Percentiles rank a stretch among this genome's conserved stretches.
phyloP scores from a whole-genome alignment of 2,797 vertebrate species.

The Macroramphosus scolopax region DNA sequence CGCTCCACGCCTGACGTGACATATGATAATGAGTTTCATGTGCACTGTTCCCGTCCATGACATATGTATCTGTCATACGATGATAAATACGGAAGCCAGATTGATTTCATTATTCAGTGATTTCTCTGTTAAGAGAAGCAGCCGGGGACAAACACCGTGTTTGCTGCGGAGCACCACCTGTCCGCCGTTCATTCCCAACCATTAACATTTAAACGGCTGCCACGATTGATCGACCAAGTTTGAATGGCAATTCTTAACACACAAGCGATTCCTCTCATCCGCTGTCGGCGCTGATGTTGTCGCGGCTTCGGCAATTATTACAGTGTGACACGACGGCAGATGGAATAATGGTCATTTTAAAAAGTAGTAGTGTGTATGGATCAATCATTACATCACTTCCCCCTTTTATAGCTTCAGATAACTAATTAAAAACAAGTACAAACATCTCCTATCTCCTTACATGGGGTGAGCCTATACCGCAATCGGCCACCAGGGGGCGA shows the following conservation, averaged over 20 bases:
- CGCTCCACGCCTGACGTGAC: slow-evolving; percentile 45
- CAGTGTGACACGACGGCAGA: no score
- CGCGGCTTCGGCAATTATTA: slow-evolving; percentile 48
- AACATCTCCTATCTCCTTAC: no score
- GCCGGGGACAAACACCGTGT: neutral
- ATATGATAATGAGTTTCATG: slow-evolving; percentile 67
- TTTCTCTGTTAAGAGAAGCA: slow-evolving; percentile 49
- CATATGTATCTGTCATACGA: slow-evolving; percentile 58
- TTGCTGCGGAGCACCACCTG: slow-evolving; percentile 2
- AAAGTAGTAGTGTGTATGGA: no score
- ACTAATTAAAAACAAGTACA: no score
- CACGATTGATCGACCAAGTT: slow-evolving; percentile 54
- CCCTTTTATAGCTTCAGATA: no score
- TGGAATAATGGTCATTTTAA: no score
- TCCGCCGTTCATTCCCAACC: slow-evolving; percentile 48
- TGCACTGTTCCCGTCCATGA: slow-evolving; percentile 47
- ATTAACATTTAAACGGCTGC: slow-evolving; percentile 68
- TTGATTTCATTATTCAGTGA: slow-evolving; percentile 57
- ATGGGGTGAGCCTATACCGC: no score
- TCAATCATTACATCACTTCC: no score
- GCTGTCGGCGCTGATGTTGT: slow-evolving; percentile 41
- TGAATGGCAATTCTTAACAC: slow-evolving; percentile 63
- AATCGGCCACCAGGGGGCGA: no score
- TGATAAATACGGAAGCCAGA: slow-evolving; percentile 57
- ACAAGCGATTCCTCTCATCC: slow-evolving; percentile 49